phyloP scores from a whole-genome alignment of 2,888 invertebrate genomes.

The Macropis europaea region DNA sequence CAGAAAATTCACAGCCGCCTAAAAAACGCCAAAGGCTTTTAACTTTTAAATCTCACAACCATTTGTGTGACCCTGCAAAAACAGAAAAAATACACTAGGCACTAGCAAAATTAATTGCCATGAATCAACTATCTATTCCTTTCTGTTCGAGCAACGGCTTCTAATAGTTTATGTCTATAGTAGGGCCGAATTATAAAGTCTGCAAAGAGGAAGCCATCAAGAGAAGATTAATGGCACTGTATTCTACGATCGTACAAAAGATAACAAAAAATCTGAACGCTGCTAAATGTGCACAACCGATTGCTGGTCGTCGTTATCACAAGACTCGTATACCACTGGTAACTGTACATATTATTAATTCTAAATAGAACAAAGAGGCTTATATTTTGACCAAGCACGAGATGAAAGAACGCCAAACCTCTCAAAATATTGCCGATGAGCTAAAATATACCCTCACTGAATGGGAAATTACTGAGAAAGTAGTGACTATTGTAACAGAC shows the following conservation, averaged over 20 bases:
- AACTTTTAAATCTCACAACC: not conserved
- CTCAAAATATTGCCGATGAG: conserved; percentile 15
- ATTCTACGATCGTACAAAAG: too few species aligned
- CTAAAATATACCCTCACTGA: not conserved
- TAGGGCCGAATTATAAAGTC: not conserved
- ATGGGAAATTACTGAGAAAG: not conserved
- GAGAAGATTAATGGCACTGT: not conserved
- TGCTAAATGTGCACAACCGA: conserved; percentile 22
- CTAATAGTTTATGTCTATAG: not conserved
- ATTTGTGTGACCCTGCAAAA: not conserved
- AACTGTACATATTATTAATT: conserved; percentile 19
- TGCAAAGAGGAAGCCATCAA: not conserved
- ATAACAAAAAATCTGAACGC: not conserved
- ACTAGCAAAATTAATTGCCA: not conserved
- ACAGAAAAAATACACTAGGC: not conserved
- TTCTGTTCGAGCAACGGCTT: not conserved
- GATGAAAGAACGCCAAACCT: conserved; percentile 33
- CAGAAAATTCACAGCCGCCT: not conserved
- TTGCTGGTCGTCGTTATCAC: conserved; percentile 28
- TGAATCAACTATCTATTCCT: not conserved
- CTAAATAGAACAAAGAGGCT: conserved; percentile 7
- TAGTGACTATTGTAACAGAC: not conserved
- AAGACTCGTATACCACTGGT: conserved; percentile 33
- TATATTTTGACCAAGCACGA: conserved; percentile 12
- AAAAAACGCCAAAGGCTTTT: not conserved